These are phyloP conservation scores for Phyllostomus hastatus DNA, from an alignment of 2,113 vertebrate species.

Conservation along the genomic window DNA sequence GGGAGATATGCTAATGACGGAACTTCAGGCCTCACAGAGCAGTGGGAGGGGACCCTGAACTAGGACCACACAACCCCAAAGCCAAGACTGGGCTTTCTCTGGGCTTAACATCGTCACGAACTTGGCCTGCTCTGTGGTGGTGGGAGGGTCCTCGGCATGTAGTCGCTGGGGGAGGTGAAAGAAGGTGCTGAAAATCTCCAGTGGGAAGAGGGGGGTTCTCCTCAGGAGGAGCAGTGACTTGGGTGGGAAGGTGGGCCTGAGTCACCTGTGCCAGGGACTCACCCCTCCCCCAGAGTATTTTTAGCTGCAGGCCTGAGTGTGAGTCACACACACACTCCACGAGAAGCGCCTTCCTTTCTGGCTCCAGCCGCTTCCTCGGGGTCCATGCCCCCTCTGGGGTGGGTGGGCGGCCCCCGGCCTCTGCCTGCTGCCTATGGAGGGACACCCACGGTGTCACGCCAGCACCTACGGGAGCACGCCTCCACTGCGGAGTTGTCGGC, in stretches of 20 bases:
- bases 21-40: neutral
- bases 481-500: neutral
- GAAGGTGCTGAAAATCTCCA: neutral
- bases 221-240: neutral
- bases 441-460: too few relatives aligned
- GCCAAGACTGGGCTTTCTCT: neutral
- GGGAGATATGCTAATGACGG: neutral
- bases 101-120: neutral
- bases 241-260: constrained; percentile 29
- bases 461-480: neutral
- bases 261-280: constrained; percentile 36
- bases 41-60: neutral
- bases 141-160: neutral
- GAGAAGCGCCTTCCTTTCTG: neutral
- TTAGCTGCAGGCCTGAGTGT: constrained; percentile 47
- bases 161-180: neutral
- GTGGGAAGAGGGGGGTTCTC: neutral
- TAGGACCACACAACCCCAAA: neutral
- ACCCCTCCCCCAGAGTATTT: neutral
- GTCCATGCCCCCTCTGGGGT: neutral
- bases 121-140: neutral
- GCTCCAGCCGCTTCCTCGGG: neutral
- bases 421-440: neutral
- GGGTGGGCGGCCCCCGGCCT: neutral
- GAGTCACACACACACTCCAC: constrained; percentile 1